Base-by-base conservation (phyloP, 2,113 vertebrate genomes). In the Sardina pilchardus region DNA sequence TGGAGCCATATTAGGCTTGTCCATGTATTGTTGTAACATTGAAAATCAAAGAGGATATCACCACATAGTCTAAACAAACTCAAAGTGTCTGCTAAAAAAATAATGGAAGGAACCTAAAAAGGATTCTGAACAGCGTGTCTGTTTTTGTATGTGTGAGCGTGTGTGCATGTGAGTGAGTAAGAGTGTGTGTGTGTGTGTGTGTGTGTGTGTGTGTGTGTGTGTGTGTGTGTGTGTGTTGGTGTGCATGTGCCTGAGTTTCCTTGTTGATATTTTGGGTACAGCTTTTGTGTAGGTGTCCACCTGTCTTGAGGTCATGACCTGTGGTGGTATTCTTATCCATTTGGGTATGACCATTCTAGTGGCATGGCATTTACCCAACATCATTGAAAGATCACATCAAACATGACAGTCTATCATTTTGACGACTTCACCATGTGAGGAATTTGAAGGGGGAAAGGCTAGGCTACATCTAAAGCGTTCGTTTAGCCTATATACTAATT, bases 241-340 rank as follows among this genome's bases (percentile, higher is more conserved):
- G 19, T 56, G 19, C 6, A 6, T 56, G 19, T 56, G 19, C 21
- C 3, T 19, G 4, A n/a, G 71, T 19, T 85, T 81, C 71, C 63
- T 82, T 88, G 84, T 86, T 88, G 87, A 63, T 85, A 56, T 56
- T 78, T 87, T 42, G 30, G 81, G 30, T 87, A 88, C 42, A 30
- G 85, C 88, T 82, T 90, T 90, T 87, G 87, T 91, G 85, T 91
- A 85, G 89, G 88, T 84, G 82, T 80, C 82, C 89, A 95, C 93
- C 93, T 94, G 93, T 95, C 89, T 81, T 83, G 36, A 82, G 94
- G 94, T 94, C 93, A 93, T 34, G 91, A 92, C 92, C 93, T 85
- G 88, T 75, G 82, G 90, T 84, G 88, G 90, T 85, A 90, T 87
- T 90, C 89, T 88, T 84, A 84, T 1, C 63, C 83, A 84, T 71